Conservation (phyloP, 2,797 vertebrate genomes). For the Paedocypris micromegethes region DNA sequence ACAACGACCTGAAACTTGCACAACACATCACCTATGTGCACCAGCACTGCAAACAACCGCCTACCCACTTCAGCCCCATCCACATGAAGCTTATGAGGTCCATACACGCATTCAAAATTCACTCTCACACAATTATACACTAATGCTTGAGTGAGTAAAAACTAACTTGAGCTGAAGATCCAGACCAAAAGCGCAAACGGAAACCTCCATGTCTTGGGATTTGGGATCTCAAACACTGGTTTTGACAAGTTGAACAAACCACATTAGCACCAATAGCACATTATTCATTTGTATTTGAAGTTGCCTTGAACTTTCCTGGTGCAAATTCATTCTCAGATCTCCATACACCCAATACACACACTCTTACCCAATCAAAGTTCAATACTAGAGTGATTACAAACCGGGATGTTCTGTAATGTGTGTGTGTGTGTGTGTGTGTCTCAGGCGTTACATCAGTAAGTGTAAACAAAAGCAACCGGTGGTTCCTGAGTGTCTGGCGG, state of each 20-base stretch:
- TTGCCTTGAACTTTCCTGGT: too few relatives aligned
- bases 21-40: conserved; percentile 94
- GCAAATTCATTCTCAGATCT: too few relatives aligned
- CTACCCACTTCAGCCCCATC: conserved; percentile 79
- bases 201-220: too few relatives aligned
- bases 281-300: too few relatives aligned
- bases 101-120: too few relatives aligned
- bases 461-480: conserved; percentile 79
- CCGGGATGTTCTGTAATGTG: not conserved
- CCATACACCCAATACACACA: too few relatives aligned
- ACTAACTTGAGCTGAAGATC: not conserved
- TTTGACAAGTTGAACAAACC: too few relatives aligned
- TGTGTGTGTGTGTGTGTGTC: not conserved
- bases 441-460: conserved; percentile 80
- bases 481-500: conserved; percentile 77
- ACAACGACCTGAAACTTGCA: conserved; percentile 82
- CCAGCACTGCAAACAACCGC: conserved; percentile 85
- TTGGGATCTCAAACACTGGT: too few relatives aligned
- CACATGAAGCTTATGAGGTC: conserved; percentile 87
- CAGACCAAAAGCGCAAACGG: too few relatives aligned
- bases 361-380: too few relatives aligned
- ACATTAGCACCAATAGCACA: too few relatives aligned
- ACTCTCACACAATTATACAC: not conserved
- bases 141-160: not conserved
- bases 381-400: not conserved